Conservation (phyloP, 2,113 vertebrate species). For the Apodemus sylvaticus region DNA sequence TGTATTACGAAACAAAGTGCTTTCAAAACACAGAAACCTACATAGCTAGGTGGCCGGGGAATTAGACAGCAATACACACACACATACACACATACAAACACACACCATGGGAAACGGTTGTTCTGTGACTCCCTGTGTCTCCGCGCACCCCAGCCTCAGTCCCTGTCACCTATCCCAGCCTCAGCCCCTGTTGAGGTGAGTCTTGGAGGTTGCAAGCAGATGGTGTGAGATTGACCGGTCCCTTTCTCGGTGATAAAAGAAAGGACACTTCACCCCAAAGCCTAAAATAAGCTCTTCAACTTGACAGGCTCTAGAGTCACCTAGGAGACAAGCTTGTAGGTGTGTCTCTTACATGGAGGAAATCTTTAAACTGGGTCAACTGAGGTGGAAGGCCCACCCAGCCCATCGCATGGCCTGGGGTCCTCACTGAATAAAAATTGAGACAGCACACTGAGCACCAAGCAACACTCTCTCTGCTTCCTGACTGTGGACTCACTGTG, state of each 20-base stretch:
- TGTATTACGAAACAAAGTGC: conserved; percentile 55
- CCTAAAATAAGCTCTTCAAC: too few species aligned
- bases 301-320: background rate
- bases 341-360: background rate
- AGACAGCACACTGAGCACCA: fast-evolving
- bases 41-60: background rate
- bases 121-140: background rate
- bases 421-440: background rate
- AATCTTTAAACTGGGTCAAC: background rate
- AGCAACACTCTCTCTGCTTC: background rate
- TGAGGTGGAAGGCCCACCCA: background rate
- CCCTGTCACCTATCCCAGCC: background rate
- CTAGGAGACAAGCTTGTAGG: background rate
- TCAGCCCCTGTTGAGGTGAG: background rate
- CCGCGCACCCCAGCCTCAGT: background rate
- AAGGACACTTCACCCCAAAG: background rate
- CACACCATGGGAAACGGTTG: fast-evolving
- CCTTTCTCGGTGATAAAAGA: background rate
- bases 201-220: background rate
- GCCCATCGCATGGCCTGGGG: too few species aligned
- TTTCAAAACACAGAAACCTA: conserved; percentile 9
- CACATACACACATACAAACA: background rate
- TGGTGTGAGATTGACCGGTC: background rate
- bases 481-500: background rate
- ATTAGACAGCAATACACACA: background rate